Conservation (phyloP, 2,888 invertebrate genomes). For the Drosophila prolongata region DNA sequence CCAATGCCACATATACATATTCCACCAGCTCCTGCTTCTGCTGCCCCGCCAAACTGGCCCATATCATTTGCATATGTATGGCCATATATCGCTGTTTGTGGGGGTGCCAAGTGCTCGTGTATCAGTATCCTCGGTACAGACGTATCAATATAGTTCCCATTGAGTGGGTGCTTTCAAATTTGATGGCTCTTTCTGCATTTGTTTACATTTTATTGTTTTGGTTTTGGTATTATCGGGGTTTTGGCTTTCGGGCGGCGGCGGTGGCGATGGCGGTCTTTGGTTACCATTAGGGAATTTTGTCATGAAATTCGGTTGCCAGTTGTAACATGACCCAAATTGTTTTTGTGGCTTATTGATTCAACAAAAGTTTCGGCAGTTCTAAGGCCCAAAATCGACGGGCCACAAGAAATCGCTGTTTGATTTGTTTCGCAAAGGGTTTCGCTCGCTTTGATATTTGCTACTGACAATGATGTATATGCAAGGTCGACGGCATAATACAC, state of each 20-base stretch:
- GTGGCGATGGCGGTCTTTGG: conserved; percentile 55
- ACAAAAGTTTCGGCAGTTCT: conserved; percentile 81
- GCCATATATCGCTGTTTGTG: conserved; percentile 32
- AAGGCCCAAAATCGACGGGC: conserved; percentile 48
- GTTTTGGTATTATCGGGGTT: conserved; percentile 29
- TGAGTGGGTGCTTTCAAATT: conserved; percentile 76
- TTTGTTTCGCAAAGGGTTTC: conserved; percentile 68
- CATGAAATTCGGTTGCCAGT: conserved; percentile 78
- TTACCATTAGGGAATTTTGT: conserved; percentile 81
- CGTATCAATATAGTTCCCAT: conserved; percentile 59
- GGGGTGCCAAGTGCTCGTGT: conserved; percentile 25
- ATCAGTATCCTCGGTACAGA: conserved; percentile 29
- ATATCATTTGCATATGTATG: conserved; percentile 58
- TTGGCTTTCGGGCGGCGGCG: conserved; percentile 15
- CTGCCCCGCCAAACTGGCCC: conserved; percentile 36
- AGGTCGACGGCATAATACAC: conserved; percentile 33
- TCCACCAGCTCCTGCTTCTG: conserved; percentile 6
- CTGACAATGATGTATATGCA: conserved; percentile 42
- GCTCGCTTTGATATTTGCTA: neutral
- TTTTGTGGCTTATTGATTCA: conserved; percentile 84
- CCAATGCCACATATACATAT: conserved; percentile 50
- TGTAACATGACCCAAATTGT: conserved; percentile 84
- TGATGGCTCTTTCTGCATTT: conserved; percentile 74
- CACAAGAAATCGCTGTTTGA: conserved; percentile 68
- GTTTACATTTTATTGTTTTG: conserved; percentile 79